phyloP scores from a whole-genome alignment of 1,140 invertebrate genomes.

The Centruroides sculpturatus region DNA sequence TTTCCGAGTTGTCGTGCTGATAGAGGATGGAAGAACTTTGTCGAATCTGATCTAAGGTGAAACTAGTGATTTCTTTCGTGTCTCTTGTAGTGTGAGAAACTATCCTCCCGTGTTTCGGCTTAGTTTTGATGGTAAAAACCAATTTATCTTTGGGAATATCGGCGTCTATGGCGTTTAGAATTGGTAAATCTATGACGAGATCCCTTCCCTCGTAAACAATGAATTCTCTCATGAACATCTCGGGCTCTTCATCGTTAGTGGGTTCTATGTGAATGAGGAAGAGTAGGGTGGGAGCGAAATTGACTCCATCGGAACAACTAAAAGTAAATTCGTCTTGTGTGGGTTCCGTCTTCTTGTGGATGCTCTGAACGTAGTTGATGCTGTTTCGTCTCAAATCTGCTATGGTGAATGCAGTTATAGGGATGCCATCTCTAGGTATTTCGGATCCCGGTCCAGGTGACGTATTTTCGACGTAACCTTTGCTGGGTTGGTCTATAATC shows the following conservation, averaged over 20 bases:
- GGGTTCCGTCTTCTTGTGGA: constrained; percentile 30
- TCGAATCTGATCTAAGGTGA: constrained; percentile 27
- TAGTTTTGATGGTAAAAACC: constrained; percentile 24
- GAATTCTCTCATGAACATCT: constrained; percentile 28
- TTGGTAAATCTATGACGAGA: constrained; percentile 29
- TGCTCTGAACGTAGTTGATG: constrained; percentile 32
- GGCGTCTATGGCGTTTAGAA: constrained; percentile 29
- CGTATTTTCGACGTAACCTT: constrained; percentile 31
- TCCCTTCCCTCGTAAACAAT: constrained; percentile 31
- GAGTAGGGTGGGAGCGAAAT: constrained; percentile 19
- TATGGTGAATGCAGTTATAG: constrained; percentile 27
- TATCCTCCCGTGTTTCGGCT: constrained; percentile 29
- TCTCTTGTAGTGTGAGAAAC: constrained; percentile 20
- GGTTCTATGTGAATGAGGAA: constrained; percentile 28
- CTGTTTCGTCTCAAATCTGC: constrained; percentile 23
- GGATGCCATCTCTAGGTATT: constrained; percentile 24
- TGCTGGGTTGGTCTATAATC: constrained; percentile 25
- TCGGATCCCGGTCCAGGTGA: constrained; percentile 27
- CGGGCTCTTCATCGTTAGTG: constrained; percentile 32
- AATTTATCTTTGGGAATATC: constrained; percentile 29
- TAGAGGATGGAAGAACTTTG: constrained; percentile 29
- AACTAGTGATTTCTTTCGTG: constrained; percentile 22
- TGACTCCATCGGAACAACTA: constrained; percentile 30
- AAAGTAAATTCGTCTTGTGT: constrained; percentile 26
- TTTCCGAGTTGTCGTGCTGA: constrained; percentile 32